These are phyloP conservation scores for Eurystomus gularis DNA, from an alignment of 2,113 vertebrate species.

Conservation along the genomic window DNA sequence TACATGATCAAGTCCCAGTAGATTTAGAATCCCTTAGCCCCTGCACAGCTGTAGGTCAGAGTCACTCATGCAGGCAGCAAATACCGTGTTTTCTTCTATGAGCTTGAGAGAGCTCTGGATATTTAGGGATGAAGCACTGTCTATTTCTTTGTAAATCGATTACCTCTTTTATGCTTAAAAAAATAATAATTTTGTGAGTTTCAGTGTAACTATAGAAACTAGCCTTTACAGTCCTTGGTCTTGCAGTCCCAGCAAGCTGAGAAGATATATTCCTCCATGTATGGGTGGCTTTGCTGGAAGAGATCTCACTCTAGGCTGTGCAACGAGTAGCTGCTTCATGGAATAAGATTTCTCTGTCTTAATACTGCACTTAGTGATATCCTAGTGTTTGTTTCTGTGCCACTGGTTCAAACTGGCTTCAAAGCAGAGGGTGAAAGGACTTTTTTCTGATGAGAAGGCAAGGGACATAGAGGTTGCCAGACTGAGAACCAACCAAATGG, in stretches of 20 bases:
- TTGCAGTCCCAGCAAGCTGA: background rate
- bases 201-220: background rate
- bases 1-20: accelerated
- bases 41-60: background rate
- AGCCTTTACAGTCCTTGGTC: background rate
- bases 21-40: background rate
- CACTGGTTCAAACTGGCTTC: background rate
- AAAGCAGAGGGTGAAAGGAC: background rate
- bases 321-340: background rate
- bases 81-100: background rate
- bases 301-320: background rate
- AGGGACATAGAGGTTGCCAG: too few relatives aligned
- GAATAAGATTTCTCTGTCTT: background rate
- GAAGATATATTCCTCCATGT: background rate
- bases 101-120: background rate
- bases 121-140: background rate
- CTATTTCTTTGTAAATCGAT: background rate
- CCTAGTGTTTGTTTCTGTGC: background rate
- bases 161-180: background rate
- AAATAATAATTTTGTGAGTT: background rate
- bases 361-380: background rate
- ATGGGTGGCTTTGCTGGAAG: background rate
- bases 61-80: background rate
- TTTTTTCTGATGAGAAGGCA: background rate
- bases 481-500: background rate